Conservation (phyloP, 2,888 invertebrate genomes). For the Acleris emargana region DNA sequence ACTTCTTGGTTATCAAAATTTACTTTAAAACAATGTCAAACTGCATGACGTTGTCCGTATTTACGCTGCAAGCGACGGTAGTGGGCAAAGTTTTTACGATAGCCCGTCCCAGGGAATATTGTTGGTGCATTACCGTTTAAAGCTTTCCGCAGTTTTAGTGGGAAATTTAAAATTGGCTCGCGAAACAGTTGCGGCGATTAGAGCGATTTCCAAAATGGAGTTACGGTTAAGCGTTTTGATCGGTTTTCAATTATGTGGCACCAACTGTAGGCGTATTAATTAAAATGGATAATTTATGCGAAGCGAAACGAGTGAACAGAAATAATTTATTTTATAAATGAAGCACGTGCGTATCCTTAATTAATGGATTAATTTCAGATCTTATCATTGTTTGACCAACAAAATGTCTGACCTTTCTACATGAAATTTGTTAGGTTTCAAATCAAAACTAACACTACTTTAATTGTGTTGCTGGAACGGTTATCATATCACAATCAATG, state of each 20-base stretch:
- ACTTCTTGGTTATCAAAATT: conserved; percentile 76
- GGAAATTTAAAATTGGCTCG: conserved; percentile 73
- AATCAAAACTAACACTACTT: too few species aligned
- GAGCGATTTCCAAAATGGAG: conserved; percentile 54
- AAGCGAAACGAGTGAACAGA: background rate
- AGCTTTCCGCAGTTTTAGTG: conserved; percentile 63
- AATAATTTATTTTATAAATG: background rate
- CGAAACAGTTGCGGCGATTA: conserved; percentile 66
- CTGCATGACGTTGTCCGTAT: conserved; percentile 62
- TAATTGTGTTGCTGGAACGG: too few species aligned
- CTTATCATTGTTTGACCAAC: too few species aligned
- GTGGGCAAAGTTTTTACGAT: conserved; percentile 78
- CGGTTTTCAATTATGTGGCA: conserved; percentile 27
- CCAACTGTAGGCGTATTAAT: conserved; percentile 26
- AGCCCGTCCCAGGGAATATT: conserved; percentile 68
- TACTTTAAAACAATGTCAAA: conserved; percentile 74
- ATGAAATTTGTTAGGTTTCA: too few species aligned
- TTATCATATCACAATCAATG: too few species aligned
- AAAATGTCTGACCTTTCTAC: too few species aligned
- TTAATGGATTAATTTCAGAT: too few species aligned
- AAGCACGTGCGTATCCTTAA: background rate
- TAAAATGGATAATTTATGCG: conserved; percentile 33
- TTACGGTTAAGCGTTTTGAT: conserved; percentile 45
- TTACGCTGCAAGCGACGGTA: conserved; percentile 57
- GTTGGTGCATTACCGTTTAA: conserved; percentile 80